A percentile compares a stretch with the other conserved stretches of the same genome.
Conservation (phyloP, 2,113 vertebrate species). For the Microtus pennsylvanicus region DNA sequence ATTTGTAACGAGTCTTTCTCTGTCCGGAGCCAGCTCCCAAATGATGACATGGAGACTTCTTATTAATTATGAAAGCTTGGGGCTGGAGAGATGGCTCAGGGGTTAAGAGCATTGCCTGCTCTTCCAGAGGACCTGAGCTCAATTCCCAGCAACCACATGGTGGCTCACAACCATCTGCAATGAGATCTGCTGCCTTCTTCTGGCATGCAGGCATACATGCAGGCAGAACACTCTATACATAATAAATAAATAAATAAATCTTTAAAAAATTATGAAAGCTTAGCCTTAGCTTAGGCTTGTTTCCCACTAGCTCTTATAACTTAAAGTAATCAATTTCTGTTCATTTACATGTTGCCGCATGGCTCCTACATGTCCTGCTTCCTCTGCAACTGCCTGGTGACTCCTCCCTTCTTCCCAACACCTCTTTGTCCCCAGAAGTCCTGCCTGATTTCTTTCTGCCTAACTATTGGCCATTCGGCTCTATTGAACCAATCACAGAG, state of each 20-base stretch:
- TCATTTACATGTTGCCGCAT: not conserved
- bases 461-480: not conserved
- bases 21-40: not conserved
- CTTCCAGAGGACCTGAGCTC: too few species aligned
- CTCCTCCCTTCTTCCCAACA: not conserved
- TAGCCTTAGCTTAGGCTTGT: not conserved
- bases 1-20: not conserved
- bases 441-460: not conserved
- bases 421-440: not conserved
- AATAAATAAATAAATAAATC: too few species aligned
- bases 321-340: not conserved
- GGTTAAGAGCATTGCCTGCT: too few species aligned
- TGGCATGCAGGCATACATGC: too few species aligned
- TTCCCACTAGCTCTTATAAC: not conserved
- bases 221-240: too few species aligned
- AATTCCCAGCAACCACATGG: too few species aligned
- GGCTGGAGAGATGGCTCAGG: too few species aligned
- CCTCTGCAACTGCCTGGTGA: not conserved
- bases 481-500: not conserved
- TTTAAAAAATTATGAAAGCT: not conserved
- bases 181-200: too few species aligned
- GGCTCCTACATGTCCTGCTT: not conserved
- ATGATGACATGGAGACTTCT: not conserved
- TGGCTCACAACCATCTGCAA: too few species aligned
- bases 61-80: not conserved